These are phyloP conservation scores for Psittacula echo DNA, from an alignment of 2,797 vertebrate species.

Conservation along the genomic window DNA sequence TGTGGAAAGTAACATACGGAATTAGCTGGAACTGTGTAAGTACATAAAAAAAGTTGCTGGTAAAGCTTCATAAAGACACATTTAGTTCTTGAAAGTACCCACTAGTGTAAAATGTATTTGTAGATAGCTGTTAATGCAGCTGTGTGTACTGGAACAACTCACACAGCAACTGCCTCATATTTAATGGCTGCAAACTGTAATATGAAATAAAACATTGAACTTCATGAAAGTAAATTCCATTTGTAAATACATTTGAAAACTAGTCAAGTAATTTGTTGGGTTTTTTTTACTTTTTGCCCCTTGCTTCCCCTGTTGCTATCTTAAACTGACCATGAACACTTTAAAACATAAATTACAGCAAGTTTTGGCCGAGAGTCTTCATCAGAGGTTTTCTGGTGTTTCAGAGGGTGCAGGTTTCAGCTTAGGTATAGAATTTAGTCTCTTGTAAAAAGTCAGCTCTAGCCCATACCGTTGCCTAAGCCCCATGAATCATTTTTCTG, in stretches of 20 bases:
- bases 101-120: constrained; percentile 52
- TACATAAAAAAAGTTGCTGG: constrained; percentile 27
- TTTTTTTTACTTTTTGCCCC: not conserved
- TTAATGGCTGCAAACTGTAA: constrained; percentile 63
- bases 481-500: not conserved
- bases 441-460: not conserved
- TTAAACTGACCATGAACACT: constrained; percentile 24
- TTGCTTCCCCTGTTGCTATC: not conserved
- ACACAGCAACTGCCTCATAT: constrained; percentile 53
- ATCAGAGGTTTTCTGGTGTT: constrained; percentile 10
- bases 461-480: not conserved
- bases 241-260: constrained; percentile 28
- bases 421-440: not conserved
- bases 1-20: constrained; percentile 22
- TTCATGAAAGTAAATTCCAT: constrained; percentile 35
- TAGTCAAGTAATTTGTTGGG: not conserved
- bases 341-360: not conserved
- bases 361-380: not conserved
- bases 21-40: constrained; percentile 9
- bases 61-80: constrained; percentile 49
- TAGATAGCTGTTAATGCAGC: constrained; percentile 69
- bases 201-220: constrained; percentile 58
- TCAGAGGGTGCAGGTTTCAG: not conserved
- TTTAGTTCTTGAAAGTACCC: constrained; percentile 56
- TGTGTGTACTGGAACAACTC: constrained; percentile 69